Evolutionary conservation across 2,888 invertebrate species (phyloP).

Genomic region (Morpho achilles): DNA sequence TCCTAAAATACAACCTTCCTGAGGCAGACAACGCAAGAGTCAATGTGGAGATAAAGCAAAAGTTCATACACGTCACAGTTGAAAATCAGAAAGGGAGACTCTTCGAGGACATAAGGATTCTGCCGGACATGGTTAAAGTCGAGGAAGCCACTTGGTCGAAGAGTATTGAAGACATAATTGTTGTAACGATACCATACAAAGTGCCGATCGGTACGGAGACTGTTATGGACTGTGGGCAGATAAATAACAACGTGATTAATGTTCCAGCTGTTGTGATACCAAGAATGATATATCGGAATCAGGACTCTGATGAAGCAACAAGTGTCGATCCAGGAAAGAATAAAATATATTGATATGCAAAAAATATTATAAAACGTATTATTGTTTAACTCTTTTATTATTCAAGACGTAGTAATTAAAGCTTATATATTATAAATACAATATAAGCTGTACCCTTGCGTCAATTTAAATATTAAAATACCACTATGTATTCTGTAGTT

Average conservation of each 20-base stretch:
- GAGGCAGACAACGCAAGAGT: background rate
- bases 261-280: constrained; percentile 19
- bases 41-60: background rate
- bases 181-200: constrained; percentile 4
- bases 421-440: too few species aligned
- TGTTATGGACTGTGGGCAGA: background rate
- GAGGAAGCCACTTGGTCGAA: background rate
- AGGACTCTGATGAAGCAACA: constrained; percentile 2
- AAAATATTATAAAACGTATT: too few species aligned
- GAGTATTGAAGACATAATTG: background rate
- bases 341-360: too few species aligned
- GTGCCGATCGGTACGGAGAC: background rate
- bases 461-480: too few species aligned
- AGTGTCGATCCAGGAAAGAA: background rate
- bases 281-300: background rate
- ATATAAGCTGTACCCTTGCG: too few species aligned
- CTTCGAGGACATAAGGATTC: background rate
- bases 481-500: too few species aligned
- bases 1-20: background rate
- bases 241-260: constrained; percentile 1
- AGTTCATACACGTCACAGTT: background rate
- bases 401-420: too few species aligned
- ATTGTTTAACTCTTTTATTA: too few species aligned
- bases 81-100: background rate
- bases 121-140: constrained; percentile 6